Evolutionary conservation across 2,113 vertebrate genomes (phyloP).

Genomic region (Dipodomys ordii): DNA sequence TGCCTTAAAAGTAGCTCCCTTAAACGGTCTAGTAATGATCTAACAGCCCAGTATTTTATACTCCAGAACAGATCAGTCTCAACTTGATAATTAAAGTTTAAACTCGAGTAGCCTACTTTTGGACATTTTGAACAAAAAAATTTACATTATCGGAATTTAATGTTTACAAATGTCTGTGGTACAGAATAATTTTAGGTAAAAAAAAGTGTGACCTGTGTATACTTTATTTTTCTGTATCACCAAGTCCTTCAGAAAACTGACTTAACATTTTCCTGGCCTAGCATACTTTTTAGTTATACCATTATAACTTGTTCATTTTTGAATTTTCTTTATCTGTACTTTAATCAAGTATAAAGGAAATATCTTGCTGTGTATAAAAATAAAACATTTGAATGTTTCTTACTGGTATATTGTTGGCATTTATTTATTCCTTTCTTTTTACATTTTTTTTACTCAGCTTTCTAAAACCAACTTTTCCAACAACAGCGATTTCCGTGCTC

Average conservation of each 20-base stretch:
- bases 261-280: not conserved
- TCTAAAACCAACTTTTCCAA: slow-evolving; percentile 99
- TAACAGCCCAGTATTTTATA: slow-evolving; percentile 26
- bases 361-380: slow-evolving; percentile 18
- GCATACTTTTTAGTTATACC: not conserved
- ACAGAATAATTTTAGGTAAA: slow-evolving; percentile 37
- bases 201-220: not conserved
- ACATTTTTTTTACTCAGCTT: slow-evolving; percentile 87
- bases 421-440: slow-evolving; percentile 65
- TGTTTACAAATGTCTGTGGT: not conserved
- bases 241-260: slow-evolving; percentile 12
- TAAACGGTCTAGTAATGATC: slow-evolving; percentile 39
- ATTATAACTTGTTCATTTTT: slow-evolving; percentile 18
- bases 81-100: slow-evolving; percentile 31
- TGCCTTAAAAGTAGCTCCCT: not conserved
- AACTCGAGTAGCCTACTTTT: not conserved
- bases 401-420: slow-evolving; percentile 2
- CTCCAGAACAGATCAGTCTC: not conserved
- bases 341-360: not conserved
- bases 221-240: not conserved
- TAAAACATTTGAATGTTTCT: slow-evolving; percentile 48
- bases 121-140: slow-evolving; percentile 28
- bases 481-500: slow-evolving; percentile 98
- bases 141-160: not conserved
- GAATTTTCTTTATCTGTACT: slow-evolving; percentile 19